Evolutionary conservation across 2,797 vertebrate genomes (phyloP), one percentile per base, ranked within the genome.

Genomic region (Gymnocypris eckloni): DNA sequence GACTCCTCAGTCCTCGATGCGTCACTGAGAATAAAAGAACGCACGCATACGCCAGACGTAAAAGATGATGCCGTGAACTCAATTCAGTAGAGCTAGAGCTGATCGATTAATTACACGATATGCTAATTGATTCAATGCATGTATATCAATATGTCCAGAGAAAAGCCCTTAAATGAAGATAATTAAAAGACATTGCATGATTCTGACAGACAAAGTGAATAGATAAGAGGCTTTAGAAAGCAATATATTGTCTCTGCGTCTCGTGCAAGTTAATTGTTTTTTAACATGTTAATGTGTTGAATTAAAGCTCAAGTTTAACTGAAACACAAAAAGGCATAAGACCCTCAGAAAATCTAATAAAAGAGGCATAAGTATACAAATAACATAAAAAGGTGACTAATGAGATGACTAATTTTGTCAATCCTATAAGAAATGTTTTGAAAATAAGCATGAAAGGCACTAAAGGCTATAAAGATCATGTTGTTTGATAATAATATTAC

Each of bases 21-120:
- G 78, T 84, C 90, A 79, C 69, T 39, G 72, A 48, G 79, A 71
- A 75, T 70, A 66, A 82, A 45, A 78, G 73, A 59, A 59, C 20
- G 18, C 81, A 79, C 77, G 45, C 22, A 67, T 56, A 59, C 10
- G 41, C 39, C 56, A 33, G 10, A 54, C 16, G 45, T 2, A 18
- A 83, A 56, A 54, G 16, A 59, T 20, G 50, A 82, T 6, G 50
- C 66, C 3, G 9, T 18, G 6, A 61, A 61, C 39, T 61, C n/a
- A 41, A 71, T 41, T 81, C 16, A 28, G 70, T 41, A 41, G 16
- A 71, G 59, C 48, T 61, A 10, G 2, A 10, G 76, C 54, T 43
- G 54, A 79, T 79, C 15, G 15, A 79, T 79, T 79, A 79, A 61
- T 61, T 79, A n/a, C 22, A 79, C 18, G 76, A 79, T 79, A 61